A percentile compares a stretch with the other conserved stretches of the same genome.
Conservation (phyloP, 2,888 invertebrate species). For the Cosmia trapezina region DNA sequence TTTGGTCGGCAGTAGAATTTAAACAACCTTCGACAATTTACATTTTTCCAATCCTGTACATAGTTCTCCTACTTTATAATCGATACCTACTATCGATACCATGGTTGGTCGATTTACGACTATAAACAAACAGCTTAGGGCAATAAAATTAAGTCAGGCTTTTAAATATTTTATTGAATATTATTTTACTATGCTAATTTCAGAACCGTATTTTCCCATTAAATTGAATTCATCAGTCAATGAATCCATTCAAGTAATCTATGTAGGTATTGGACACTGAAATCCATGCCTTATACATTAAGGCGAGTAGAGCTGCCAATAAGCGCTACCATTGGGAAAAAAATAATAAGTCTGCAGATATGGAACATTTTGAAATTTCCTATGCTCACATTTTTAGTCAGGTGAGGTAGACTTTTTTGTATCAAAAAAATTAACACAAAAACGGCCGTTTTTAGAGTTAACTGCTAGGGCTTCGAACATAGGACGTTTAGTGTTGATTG, state of each 20-base stretch:
- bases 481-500: too few relatives aligned
- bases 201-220: slow-evolving; percentile 20
- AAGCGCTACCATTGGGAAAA: too few relatives aligned
- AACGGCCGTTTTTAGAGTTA: too few relatives aligned
- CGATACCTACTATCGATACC: too few relatives aligned
- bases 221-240: slow-evolving; percentile 30
- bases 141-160: slow-evolving; percentile 36
- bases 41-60: slow-evolving; percentile 6
- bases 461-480: too few relatives aligned
- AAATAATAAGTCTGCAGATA: too few relatives aligned
- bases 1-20: background rate
- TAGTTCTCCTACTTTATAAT: background rate
- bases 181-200: slow-evolving; percentile 12
- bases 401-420: too few relatives aligned
- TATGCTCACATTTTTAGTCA: too few relatives aligned
- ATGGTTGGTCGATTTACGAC: slow-evolving; percentile 1
- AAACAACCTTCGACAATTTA: background rate
- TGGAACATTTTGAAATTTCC: too few relatives aligned
- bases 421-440: too few relatives aligned
- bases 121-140: slow-evolving; percentile 33
- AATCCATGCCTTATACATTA: slow-evolving; percentile 24
- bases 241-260: slow-evolving; percentile 18
- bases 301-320: too few relatives aligned
- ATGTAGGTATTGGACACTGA: slow-evolving; percentile 1
- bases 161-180: slow-evolving; percentile 47